These are phyloP conservation scores for Cardiocondyla obscurior DNA, from an alignment of 1,140 invertebrate species.

Conservation along the genomic window DNA sequence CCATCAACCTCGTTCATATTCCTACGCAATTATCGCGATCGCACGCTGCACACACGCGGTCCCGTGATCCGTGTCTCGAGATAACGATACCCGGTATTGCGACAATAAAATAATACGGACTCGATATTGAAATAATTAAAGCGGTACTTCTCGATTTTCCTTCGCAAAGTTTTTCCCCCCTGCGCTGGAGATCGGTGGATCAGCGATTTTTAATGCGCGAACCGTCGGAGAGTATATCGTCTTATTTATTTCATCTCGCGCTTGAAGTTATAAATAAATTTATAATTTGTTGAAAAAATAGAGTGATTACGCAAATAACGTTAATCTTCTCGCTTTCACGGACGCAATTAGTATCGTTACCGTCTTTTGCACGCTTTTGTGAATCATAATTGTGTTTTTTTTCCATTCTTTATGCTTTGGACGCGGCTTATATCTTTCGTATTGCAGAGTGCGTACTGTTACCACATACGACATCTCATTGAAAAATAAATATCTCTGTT, in stretches of 20 bases:
- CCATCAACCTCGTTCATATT: conserved; percentile 33
- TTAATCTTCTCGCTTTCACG: conserved; percentile 1
- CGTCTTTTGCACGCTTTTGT: neutral
- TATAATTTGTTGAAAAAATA: conserved; percentile 1
- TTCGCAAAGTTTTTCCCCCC: no score
- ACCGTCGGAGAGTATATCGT: neutral
- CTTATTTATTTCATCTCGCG: neutral
- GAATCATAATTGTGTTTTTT: neutral
- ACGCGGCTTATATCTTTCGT: neutral
- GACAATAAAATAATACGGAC: neutral
- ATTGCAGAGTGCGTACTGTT: neutral
- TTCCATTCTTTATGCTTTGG: neutral
- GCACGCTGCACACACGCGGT: neutral
- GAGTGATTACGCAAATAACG: neutral
- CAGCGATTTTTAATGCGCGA: no score
- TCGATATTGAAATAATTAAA: neutral
- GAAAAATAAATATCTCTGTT: conserved; percentile 30
- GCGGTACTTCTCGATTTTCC: neutral
- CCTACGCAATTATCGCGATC: conserved; percentile 27
- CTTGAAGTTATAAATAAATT: neutral
- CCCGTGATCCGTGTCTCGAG: neutral
- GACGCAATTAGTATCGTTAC: neutral
- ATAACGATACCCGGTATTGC: neutral
- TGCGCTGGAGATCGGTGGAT: no score
- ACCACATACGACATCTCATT: conserved; percentile 13